Percentiles rank a stretch among this genome's conserved stretches.
These are phyloP conservation scores for Pantelozetes paolii DNA, from an alignment of 2,888 invertebrate genomes.

Conservation along the genomic window DNA sequence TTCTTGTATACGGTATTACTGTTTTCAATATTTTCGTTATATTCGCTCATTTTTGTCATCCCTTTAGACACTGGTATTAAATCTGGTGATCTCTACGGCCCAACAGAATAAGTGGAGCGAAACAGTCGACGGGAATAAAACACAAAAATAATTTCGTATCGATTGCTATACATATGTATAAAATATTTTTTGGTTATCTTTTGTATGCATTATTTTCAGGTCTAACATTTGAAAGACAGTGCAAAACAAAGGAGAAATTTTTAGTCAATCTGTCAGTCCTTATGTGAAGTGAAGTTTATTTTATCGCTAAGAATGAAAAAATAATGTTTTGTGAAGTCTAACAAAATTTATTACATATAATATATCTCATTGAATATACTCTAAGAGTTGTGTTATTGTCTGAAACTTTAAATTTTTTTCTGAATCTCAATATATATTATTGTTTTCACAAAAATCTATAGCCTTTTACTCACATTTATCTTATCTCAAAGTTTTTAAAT, in stretches of 20 bases:
- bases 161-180: background rate
- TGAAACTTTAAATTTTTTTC: too few species aligned
- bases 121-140: background rate
- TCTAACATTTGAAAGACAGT: background rate
- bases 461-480: too few species aligned
- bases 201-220: background rate
- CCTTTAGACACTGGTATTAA: background rate
- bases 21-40: background rate
- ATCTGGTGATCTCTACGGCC: background rate
- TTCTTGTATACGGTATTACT: background rate
- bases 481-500: too few species aligned
- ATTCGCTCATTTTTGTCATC: background rate
- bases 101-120: background rate
- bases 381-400: background rate
- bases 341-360: constrained; percentile 1
- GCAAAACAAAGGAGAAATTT: background rate
- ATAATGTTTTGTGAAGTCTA: constrained; percentile 12
- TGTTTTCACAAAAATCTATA: too few species aligned
- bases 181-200: background rate
- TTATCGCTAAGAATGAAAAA: constrained; percentile 8
- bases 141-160: constrained; percentile 5
- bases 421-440: too few species aligned
- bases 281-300: constrained; percentile 7
- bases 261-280: background rate
- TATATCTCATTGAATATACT: constrained; percentile 6